Evolutionary conservation across 1,140 invertebrate species (phyloP), one percentile per base, ranked within the genome.

Genomic region (Sesamia nonagrioides): DNA sequence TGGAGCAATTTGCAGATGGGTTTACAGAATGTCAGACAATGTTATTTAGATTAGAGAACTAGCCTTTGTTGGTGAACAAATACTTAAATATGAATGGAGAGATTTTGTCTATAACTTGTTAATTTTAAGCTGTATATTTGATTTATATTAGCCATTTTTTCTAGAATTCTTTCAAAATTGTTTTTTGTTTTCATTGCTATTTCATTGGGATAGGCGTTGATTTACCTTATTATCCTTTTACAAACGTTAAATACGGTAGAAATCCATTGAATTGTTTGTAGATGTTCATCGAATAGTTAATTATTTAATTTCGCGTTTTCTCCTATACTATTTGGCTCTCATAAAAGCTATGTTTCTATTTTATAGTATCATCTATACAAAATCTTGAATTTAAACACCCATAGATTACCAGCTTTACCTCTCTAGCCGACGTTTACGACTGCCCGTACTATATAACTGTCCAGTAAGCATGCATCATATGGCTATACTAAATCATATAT

Each of bases 1-100:
- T 48, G 5, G 18, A 68, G 61, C 58, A 52, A 66, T 79, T 79
- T 54, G 18, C 35, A 72, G 42, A 58, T 61, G 61, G 18, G 48
- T 45, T 33, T 40, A 27, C 13, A 15, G 72, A 75, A 58, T 58
- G 54, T 42, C 56, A 69, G 75, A 77, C 75, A 37, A 42, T 56
- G 50, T 18, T 75, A 75, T 63, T 75, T 17, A 75, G 35, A 75
- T 35, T 42, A 75, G 6, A 6, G 18, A 7, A 40, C 7, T 72
- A 2, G 17, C 17, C 11, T 37, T 56, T 7, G 17, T 58, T 35
- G 8, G 37, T 21, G 9, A 15, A 66, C 27, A 61, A 37, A 40
- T 61, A 37, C 2, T 40, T 17, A 11, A 48, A 27, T 33, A 6
- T 4, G 15, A 48, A 27, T 27, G 13, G 17, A 27, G 11, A n/a